A percentile compares a stretch with the other conserved stretches of the same genome.
These are phyloP conservation scores for Myathropa florea DNA, from an alignment of 2,888 invertebrate species.

Conservation along the genomic window DNA sequence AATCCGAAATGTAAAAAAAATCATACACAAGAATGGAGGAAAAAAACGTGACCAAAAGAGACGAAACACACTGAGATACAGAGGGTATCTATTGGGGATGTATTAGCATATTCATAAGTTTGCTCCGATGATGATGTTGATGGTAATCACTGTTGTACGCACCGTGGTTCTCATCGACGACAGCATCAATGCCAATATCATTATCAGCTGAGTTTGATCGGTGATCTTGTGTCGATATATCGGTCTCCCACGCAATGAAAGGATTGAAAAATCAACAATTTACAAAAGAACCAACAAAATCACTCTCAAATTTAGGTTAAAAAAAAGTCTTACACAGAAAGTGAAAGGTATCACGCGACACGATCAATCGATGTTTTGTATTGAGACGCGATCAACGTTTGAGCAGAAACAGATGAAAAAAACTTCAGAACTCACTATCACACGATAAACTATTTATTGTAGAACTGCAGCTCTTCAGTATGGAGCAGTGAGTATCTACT, in stretches of 20 bases:
- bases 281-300: neutral
- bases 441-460: conserved; percentile 33
- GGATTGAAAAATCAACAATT: neutral
- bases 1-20: conserved; percentile 16
- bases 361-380: conserved; percentile 16
- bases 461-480: conserved; percentile 16
- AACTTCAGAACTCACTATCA: neutral
- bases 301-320: no score
- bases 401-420: neutral
- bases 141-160: conserved; percentile 61
- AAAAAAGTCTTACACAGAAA: neutral
- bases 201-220: conserved; percentile 26
- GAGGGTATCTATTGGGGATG: conserved; percentile 55
- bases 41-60: conserved; percentile 53
- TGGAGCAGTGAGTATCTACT: conserved; percentile 12
- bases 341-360: neutral
- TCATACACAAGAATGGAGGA: neutral
- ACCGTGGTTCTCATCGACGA: conserved; percentile 50
- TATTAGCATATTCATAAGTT: conserved; percentile 72
- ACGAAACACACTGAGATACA: conserved; percentile 13
- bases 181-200: conserved; percentile 51
- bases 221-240: neutral
- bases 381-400: neutral
- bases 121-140: conserved; percentile 50
- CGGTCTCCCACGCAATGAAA: neutral